These are phyloP conservation scores for Tympanoctomys barrerae DNA, from an alignment of 2,797 vertebrate species.

Conservation along the genomic window DNA sequence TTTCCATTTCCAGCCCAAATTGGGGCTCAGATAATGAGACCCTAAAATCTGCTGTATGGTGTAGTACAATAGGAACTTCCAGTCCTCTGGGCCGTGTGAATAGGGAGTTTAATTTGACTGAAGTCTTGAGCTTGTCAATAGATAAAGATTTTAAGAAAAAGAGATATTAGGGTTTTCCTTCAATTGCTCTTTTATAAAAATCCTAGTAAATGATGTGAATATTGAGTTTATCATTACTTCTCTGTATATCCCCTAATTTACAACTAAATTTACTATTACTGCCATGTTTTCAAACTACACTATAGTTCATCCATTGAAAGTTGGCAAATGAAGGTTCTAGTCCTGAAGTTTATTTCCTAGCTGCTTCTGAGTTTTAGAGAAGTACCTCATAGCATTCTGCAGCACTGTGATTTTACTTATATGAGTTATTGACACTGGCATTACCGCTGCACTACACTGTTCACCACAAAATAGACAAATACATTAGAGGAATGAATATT, in stretches of 20 bases:
- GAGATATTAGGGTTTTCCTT: background rate
- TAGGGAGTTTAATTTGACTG: background rate
- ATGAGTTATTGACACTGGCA: background rate
- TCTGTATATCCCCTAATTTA: background rate
- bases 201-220: background rate
- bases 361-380: background rate
- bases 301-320: background rate
- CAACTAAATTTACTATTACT: background rate
- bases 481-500: background rate
- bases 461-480: background rate
- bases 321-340: background rate
- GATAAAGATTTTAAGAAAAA: background rate
- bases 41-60: too few species aligned
- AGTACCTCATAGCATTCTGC: background rate
- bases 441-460: background rate
- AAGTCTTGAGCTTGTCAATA: background rate
- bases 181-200: background rate
- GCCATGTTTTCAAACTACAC: background rate
- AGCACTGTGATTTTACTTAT: background rate
- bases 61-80: background rate
- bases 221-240: background rate
- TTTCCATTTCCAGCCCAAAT: background rate
- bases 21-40: background rate
- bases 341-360: background rate
- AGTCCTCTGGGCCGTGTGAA: background rate